Percentiles rank a stretch among this genome's conserved stretches.
Conservation (phyloP, 2,797 vertebrate genomes). For the Enteromius paludinosus region DNA sequence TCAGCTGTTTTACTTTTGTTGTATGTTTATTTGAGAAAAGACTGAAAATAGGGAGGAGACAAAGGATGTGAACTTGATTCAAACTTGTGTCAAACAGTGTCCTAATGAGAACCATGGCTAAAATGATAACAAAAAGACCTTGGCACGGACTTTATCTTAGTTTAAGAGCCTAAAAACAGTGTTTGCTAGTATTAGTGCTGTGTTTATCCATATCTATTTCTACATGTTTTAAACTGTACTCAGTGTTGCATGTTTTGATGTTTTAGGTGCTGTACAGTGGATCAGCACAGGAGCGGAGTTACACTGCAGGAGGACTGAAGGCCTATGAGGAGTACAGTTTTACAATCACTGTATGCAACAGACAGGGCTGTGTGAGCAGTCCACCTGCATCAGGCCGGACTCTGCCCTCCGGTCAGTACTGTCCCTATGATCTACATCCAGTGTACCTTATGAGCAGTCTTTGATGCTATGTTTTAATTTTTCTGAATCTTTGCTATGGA, state of each 20-base stretch:
- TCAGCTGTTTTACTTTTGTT: neutral
- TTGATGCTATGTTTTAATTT: neutral
- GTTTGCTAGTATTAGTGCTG: neutral
- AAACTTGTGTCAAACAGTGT: neutral
- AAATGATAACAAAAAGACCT: neutral
- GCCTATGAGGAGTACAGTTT: constrained; percentile 85
- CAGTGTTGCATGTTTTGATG: constrained; percentile 19
- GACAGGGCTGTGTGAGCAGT: constrained; percentile 84
- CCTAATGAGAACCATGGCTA: neutral
- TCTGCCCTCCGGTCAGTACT: constrained; percentile 83
- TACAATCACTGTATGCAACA: constrained; percentile 87
- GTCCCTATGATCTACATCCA: neutral
- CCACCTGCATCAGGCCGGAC: constrained; percentile 78
- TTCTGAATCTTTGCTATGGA: neutral
- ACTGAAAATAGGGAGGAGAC: neutral
- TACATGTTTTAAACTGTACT: neutral
- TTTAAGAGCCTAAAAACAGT: neutral
- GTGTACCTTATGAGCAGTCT: neutral
- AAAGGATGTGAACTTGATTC: neutral
- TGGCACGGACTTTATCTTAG: neutral
- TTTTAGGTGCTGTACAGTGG: constrained; percentile 81
- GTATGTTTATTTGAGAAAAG: neutral
- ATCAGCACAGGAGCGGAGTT: constrained; percentile 71
- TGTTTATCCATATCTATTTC: neutral
- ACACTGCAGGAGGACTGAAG: constrained; percentile 76